phyloP scores from a whole-genome alignment of 1,140 invertebrate genomes.

The Andricus grossulariae region DNA sequence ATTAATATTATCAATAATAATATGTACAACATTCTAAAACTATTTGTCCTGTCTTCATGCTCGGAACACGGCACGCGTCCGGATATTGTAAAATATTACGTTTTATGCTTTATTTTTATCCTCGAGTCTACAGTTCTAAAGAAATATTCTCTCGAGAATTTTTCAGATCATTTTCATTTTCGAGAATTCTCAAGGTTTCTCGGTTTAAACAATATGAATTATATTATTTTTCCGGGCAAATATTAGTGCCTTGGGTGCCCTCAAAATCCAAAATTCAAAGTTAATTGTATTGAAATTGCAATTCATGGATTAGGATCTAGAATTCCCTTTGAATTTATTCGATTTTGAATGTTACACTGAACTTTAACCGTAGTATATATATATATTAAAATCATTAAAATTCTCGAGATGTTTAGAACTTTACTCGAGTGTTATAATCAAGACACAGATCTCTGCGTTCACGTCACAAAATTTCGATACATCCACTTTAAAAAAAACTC shows the following conservation, averaged over 20 bases:
- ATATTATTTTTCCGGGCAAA: slow-evolving; percentile 14
- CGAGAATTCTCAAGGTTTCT: too few relatives aligned
- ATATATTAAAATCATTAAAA: not conserved
- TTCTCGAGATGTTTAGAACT: not conserved
- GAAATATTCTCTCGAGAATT: too few relatives aligned
- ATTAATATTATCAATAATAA: slow-evolving; percentile 68
- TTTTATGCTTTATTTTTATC: not conserved
- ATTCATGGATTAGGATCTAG: too few relatives aligned
- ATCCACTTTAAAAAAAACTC: too few relatives aligned
- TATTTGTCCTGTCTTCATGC: slow-evolving; percentile 61
- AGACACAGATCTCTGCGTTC: not conserved
- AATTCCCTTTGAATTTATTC: too few relatives aligned
- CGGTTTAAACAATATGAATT: slow-evolving; percentile 28
- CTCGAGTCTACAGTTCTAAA: too few relatives aligned
- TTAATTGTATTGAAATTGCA: not conserved
- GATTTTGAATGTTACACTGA: too few relatives aligned
- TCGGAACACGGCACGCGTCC: slow-evolving; percentile 57
- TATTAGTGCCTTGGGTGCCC: not conserved
- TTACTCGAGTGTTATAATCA: slow-evolving; percentile 8
- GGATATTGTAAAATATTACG: slow-evolving; percentile 59
- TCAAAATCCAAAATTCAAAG: not conserved
- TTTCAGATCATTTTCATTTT: too few relatives aligned
- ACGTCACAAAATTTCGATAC: slow-evolving; percentile 25
- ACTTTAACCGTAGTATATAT: slow-evolving; percentile 30
- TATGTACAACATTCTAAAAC: slow-evolving; percentile 67